Evolutionary conservation across 2,888 invertebrate genomes (phyloP), one percentile per base, ranked within the genome.

Genomic region (Nasonia oneida): DNA sequence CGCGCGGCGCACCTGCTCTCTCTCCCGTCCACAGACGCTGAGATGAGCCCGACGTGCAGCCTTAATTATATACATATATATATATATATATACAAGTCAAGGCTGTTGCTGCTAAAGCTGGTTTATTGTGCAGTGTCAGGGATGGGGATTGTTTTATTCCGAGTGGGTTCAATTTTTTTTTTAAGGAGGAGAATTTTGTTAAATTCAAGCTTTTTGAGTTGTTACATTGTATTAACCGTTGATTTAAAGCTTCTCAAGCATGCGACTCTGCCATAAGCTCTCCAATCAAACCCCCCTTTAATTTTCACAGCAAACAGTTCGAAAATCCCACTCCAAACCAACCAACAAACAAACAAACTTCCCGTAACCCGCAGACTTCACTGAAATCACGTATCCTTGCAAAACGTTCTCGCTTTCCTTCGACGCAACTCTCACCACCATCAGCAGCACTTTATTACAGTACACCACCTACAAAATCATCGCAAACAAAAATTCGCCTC

Each of bases 1-100:
- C 73, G 73, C 73, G 67, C 29, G 29, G 67, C 67, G 67, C 67
- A 67, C 67, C 67, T 67, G 67, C 67, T 67, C 67, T 67, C 67
- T 67, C 64, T 64, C 64, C 10, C 33, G 67, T 12, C 64, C 14
- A 33, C 64, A 67, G 64, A 67, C 64, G 64, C n/a, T 23, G 64
- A 67, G 64, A 67, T 67, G 64, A 67, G 33, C 64, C 14, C 33
- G 64, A 29, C 64, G 64, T 14, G 14, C 23, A 29, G 33, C 33
- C 64, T 14, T 33, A 33, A 3, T 33, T 67, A 61, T 47, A 42
- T 42, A 12, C 14, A 57, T 5, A 23, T 23, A 23, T 23, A 23
- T 23, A 23, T 23, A 23, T 23, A 23, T 23, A 23, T 23, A 23
- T 23, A 23, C 23, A 23, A 23, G n/a, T 1, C 57, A n/a, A n/a